Evolutionary conservation across 2,797 vertebrate species (phyloP).

Genomic region (Poecilia gillii): DNA sequence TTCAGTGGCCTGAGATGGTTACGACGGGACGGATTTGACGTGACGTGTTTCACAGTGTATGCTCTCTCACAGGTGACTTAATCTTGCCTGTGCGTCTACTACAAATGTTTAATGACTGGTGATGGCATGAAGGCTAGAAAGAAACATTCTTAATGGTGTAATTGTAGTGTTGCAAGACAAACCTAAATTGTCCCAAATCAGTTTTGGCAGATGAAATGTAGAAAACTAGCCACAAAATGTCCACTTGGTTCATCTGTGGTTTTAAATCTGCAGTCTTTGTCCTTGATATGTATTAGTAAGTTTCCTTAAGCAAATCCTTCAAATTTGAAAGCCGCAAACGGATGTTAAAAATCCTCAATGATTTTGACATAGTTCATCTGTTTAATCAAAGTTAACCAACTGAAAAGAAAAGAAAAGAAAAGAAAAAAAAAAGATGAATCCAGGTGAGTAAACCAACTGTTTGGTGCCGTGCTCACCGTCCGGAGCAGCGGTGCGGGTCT

Average conservation of each 20-base stretch:
- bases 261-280: not conserved
- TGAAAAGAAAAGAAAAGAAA: not conserved
- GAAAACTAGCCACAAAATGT: not conserved
- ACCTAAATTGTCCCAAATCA: not conserved
- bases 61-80: not conserved
- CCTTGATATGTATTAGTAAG: not conserved
- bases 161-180: not conserved
- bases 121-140: not conserved
- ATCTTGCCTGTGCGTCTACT: not conserved
- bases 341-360: not conserved
- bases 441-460: not conserved
- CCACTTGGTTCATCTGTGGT: not conserved
- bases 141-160: not conserved
- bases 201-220: not conserved
- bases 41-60: not conserved
- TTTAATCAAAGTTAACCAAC: not conserved
- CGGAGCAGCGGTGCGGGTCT: slow-evolving; percentile 85
- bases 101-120: not conserved
- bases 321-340: not conserved
- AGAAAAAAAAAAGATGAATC: not conserved
- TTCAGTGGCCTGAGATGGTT: too few relatives aligned
- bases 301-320: not conserved
- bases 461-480: slow-evolving; percentile 84
- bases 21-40: too few relatives aligned
- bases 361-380: not conserved